A percentile compares a stretch with the other conserved stretches of the same genome.
These are phyloP conservation scores for Trematomus loennbergii DNA, from an alignment of 2,113 vertebrate genomes.

Conservation along the genomic window DNA sequence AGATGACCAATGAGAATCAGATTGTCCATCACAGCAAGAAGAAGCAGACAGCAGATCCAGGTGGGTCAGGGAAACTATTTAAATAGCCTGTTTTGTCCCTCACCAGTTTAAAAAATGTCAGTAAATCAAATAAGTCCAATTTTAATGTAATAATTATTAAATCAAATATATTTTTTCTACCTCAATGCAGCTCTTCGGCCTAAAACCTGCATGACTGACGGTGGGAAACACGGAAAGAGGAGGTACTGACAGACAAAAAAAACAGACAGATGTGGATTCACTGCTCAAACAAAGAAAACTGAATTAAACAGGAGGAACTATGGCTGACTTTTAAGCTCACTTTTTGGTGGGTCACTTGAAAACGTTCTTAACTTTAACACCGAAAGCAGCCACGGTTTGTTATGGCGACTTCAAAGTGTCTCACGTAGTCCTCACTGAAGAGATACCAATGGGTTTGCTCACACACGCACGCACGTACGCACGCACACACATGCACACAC, in stretches of 20 bases:
- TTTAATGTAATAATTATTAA: background rate
- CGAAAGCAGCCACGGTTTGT: slow-evolving; percentile 3
- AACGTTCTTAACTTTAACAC: slow-evolving; percentile 11
- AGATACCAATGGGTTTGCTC: slow-evolving; percentile 29
- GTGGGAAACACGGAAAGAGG: slow-evolving; percentile 80
- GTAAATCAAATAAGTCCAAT: background rate
- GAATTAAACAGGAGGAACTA: background rate
- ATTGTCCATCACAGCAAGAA: slow-evolving; percentile 89
- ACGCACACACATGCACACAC: background rate
- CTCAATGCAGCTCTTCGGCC: slow-evolving; percentile 90
- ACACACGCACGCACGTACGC: slow-evolving; percentile 10
- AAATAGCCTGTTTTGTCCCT: too few species aligned
- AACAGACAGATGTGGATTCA: background rate
- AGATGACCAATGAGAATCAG: slow-evolving; percentile 96
- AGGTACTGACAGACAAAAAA: slow-evolving; percentile 78
- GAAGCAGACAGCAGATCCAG: slow-evolving; percentile 90
- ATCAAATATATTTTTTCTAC: slow-evolving; percentile 38
- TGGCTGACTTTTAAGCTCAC: slow-evolving; percentile 6
- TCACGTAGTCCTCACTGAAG: slow-evolving; percentile 11
- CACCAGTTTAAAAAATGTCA: background rate
- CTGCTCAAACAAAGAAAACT: background rate
- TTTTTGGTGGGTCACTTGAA: slow-evolving; percentile 29
- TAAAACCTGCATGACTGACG: slow-evolving; percentile 94
- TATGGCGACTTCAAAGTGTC: background rate
- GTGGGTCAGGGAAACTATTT: slow-evolving; percentile 68